A percentile compares a stretch with the other conserved stretches of the same genome.
Conservation (phyloP, 2,797 vertebrate species). For the Meda fulgida region DNA sequence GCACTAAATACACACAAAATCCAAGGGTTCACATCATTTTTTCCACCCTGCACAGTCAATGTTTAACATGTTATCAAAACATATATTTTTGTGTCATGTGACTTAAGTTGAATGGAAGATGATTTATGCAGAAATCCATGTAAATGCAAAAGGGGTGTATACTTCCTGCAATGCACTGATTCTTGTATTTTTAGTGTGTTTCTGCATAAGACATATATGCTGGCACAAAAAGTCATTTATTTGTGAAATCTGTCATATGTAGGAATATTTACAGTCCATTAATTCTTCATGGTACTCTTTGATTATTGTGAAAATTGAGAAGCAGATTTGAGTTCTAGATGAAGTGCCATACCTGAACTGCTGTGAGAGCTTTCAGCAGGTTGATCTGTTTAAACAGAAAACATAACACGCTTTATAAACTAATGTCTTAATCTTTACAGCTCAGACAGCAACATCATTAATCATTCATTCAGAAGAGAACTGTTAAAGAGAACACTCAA, state of each 20-base stretch:
- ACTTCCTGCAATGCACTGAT: not conserved
- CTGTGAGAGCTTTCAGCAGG: conserved; percentile 22
- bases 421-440: not conserved
- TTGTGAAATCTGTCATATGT: not conserved
- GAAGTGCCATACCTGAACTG: conserved; percentile 44
- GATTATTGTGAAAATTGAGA: too few species aligned
- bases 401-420: not conserved
- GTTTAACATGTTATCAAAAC: not conserved
- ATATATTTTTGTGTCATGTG: not conserved
- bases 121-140: not conserved
- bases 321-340: not conserved
- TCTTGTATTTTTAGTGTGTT: too few species aligned
- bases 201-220: not conserved
- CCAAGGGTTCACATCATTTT: not conserved
- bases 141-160: not conserved
- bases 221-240: not conserved
- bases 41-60: not conserved
- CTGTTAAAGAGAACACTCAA: too few species aligned
- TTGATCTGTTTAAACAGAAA: conserved; percentile 23
- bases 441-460: not conserved
- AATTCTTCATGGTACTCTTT: not conserved
- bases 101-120: not conserved
- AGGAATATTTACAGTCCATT: not conserved
- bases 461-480: not conserved
- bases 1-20: not conserved